Conservation (phyloP, 2,888 invertebrate genomes). For the Adineta ricciae region DNA sequence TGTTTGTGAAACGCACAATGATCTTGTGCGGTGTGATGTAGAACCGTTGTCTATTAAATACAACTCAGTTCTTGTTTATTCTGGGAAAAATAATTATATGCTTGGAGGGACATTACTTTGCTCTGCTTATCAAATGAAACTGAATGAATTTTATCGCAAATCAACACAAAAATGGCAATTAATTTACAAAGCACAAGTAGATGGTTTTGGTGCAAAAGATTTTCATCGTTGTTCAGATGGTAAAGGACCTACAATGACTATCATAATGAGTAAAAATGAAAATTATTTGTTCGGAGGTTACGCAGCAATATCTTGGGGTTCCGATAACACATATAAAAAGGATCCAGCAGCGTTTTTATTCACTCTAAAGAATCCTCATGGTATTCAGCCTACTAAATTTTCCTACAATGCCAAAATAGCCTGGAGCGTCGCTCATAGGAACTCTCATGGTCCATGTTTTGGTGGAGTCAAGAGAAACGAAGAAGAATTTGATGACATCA, state of each 20-base stretch:
- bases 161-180: not conserved
- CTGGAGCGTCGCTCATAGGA: not conserved
- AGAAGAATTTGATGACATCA: not conserved
- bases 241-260: not conserved
- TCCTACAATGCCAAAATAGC: not conserved
- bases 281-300: not conserved
- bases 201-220: not conserved
- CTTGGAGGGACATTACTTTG: not conserved
- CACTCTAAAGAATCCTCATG: not conserved
- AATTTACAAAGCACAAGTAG: not conserved
- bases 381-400: not conserved
- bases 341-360: not conserved
- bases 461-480: not conserved
- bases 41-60: not conserved
- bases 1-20: not conserved
- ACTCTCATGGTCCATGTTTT: not conserved
- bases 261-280: not conserved
- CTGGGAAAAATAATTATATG: not conserved
- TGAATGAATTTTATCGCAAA: not conserved
- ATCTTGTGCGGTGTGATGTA: not conserved
- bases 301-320: not conserved
- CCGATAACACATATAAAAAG: not conserved
- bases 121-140: not conserved
- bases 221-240: not conserved
- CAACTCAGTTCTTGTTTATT: not conserved